Evolutionary conservation across 2,888 invertebrate genomes (phyloP), one percentile per base, ranked within the genome.

Genomic region (Elmis aenea): DNA sequence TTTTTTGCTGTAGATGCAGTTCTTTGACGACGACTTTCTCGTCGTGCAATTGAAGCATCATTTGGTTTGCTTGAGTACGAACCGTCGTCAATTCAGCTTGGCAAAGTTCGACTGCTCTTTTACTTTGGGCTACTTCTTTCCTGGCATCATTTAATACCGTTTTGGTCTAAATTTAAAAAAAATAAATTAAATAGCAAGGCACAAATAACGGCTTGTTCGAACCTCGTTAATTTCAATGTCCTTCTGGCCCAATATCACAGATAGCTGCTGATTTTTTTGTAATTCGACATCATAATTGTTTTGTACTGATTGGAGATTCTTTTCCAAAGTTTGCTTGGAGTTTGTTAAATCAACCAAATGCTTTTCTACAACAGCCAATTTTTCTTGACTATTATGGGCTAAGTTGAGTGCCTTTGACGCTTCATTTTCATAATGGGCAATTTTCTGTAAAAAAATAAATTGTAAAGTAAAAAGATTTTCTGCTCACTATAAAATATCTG

Each of bases 381-480:
- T 83, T 13, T 79, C 77, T 59, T 83, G 79, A 54, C 77, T 80
- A 45, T 75, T 77, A 16, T 80, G 78, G 0, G 80, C 83, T 21
- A 85, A 59, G 51, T 79, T 79, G 24, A 85, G 62, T 0, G 84
- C 79, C 67, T 83, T 83, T 15, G 83, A 76, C 1, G 85, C 66
- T 67, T 89, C 88, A 3, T 74, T 71, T 66, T 87, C 85, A 48
- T 78, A 75, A 22, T 76, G 74, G 42, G 73, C 73, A 0, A 79
- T 70, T 66, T 79, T 64, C 66, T 66, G 34, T 15, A 52, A 46
- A 25, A 39, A 34, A 21, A 32, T 14, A 25, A 9, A 1, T 31
- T 27, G 4, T 33, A 25, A 10, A 28, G 6, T 33, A 11, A 24
- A 2, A 12, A 12, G n/a, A n/a, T n/a, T n/a, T n/a, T n/a, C n/a